A percentile compares a stretch with the other conserved stretches of the same genome.
These are phyloP conservation scores for Aphyosemion australe DNA, from an alignment of 2,113 vertebrate genomes.

Conservation along the genomic window DNA sequence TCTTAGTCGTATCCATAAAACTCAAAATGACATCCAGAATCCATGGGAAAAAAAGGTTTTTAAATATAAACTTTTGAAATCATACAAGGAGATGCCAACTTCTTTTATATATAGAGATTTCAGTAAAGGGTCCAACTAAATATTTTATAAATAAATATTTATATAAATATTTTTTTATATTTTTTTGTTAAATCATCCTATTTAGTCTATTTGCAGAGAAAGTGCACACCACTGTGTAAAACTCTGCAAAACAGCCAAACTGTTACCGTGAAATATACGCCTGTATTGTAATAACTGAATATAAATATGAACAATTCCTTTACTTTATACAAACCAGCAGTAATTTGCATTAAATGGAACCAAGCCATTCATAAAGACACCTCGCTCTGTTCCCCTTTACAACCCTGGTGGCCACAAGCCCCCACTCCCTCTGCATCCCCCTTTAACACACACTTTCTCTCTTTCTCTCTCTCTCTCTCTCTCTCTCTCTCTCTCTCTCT, in stretches of 20 bases:
- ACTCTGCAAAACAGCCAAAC: not conserved
- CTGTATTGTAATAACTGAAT: constrained; percentile 4
- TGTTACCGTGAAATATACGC: not conserved
- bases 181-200: too few relatives aligned
- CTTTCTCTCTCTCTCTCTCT: not conserved
- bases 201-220: too few relatives aligned
- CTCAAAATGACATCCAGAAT: too few relatives aligned
- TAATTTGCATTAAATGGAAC: constrained; percentile 33
- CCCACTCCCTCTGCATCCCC: not conserved
- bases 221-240: too few relatives aligned
- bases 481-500: not conserved
- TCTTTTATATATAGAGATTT: too few relatives aligned
- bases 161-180: too few relatives aligned
- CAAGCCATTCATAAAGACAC: constrained; percentile 45
- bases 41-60: too few relatives aligned
- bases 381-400: constrained; percentile 18
- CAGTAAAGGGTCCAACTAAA: too few relatives aligned
- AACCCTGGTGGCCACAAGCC: constrained; percentile 1
- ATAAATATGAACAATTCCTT: constrained; percentile 10
- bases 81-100: too few relatives aligned
- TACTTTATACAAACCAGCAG: constrained; percentile 11
- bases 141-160: too few relatives aligned
- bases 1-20: too few relatives aligned
- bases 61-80: too few relatives aligned
- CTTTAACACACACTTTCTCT: not conserved